Evolutionary conservation across 2,113 vertebrate genomes (phyloP).

Genomic region (Strigops habroptila): DNA sequence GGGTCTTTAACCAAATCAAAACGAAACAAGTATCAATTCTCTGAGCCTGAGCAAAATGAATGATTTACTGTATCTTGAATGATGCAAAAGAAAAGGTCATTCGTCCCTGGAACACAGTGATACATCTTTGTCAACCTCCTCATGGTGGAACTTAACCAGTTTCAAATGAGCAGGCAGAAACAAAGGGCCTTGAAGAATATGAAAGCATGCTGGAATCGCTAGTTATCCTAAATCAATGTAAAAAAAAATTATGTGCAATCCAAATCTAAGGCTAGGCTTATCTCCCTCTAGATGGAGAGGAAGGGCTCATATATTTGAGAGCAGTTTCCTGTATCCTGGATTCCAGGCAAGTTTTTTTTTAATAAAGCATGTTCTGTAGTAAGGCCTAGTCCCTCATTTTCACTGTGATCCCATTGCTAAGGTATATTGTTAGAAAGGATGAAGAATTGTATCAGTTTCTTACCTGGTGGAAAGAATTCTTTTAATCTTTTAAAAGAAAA

Average conservation of each 20-base stretch:
- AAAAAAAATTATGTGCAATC: neutral
- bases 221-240: neutral
- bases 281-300: neutral
- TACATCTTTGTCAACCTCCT: neutral
- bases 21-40: neutral
- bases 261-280: neutral
- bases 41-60: neutral
- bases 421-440: neutral
- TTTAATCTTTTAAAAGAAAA: neutral
- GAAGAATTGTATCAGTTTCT: neutral
- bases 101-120: neutral
- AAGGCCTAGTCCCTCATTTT: neutral
- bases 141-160: neutral
- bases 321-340: neutral
- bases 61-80: neutral
- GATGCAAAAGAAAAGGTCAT: neutral
- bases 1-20: neutral
- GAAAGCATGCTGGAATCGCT: neutral
- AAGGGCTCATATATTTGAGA: neutral
- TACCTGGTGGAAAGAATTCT: fast-evolving
- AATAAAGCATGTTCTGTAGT: neutral
- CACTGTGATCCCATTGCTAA: neutral
- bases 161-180: neutral
- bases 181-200: neutral
- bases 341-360: neutral